Conservation (phyloP, 2,797 vertebrate species). For the Acridotheres tristis region DNA sequence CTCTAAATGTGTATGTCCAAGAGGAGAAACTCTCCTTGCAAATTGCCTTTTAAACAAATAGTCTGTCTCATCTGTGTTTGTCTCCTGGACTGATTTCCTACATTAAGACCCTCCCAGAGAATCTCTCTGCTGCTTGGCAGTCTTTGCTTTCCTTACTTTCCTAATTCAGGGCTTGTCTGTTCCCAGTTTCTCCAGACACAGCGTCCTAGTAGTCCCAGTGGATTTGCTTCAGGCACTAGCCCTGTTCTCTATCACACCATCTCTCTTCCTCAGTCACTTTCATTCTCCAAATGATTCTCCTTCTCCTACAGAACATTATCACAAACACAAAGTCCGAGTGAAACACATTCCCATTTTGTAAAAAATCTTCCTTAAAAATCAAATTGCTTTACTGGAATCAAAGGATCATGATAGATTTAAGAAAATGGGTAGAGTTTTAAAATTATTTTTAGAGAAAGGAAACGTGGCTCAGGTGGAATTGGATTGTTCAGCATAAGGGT, state of each 20-base stretch:
- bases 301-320: neutral
- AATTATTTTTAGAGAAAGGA: neutral
- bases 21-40: neutral
- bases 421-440: neutral
- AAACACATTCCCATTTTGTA: neutral
- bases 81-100: neutral
- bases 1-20: too few relatives aligned
- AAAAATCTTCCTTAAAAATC: neutral
- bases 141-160: neutral
- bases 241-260: neutral
- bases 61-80: neutral
- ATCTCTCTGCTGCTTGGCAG: neutral
- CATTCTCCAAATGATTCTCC: neutral
- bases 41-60: neutral
- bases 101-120: neutral
- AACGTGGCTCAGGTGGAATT: fast-evolving
- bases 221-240: neutral
- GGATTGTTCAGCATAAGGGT: neutral
- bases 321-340: neutral
- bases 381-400: neutral
- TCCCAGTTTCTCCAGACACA: neutral
- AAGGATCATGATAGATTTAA: neutral
- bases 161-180: neutral
- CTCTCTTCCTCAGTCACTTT: neutral
- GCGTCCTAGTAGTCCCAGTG: neutral